Conservation (phyloP, 2,888 invertebrate species). For the Hirtodrosophila cameraria region DNA sequence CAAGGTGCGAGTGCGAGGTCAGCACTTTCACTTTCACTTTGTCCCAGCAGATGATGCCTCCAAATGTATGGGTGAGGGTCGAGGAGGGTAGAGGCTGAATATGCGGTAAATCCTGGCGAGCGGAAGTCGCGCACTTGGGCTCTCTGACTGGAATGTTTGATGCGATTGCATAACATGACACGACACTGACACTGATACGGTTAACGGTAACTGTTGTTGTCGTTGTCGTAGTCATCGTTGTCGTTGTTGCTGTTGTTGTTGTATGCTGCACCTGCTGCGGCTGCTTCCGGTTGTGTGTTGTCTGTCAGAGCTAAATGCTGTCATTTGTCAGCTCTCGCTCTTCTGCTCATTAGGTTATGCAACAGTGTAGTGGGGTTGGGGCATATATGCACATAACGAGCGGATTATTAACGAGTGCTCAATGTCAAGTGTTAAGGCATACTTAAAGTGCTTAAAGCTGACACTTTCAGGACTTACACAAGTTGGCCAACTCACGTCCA, state of each 20-base stretch:
- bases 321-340: constrained; percentile 49
- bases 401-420: constrained; percentile 62
- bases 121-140: constrained; percentile 58
- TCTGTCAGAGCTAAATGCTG: constrained; percentile 49
- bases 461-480: constrained; percentile 18
- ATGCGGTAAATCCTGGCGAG: constrained; percentile 31
- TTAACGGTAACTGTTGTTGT: constrained; percentile 33
- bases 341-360: constrained; percentile 74
- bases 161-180: constrained; percentile 71
- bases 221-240: constrained; percentile 5
- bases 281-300: constrained; percentile 45
- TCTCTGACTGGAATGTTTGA: constrained; percentile 48
- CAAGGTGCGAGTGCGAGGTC: constrained; percentile 70
- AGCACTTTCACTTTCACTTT: constrained; percentile 57
- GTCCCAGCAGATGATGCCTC: not conserved
- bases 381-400: constrained; percentile 32
- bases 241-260: constrained; percentile 17
- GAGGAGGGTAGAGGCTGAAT: constrained; percentile 8
- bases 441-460: constrained; percentile 46
- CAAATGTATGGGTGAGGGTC: not conserved
- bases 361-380: constrained; percentile 31
- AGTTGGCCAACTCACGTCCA: constrained; percentile 18
- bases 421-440: constrained; percentile 62
- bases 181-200: constrained; percentile 49
- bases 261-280: constrained; percentile 34